Evolutionary conservation across 2,113 vertebrate species (phyloP).

Genomic region (Triplophysa siluroides): DNA sequence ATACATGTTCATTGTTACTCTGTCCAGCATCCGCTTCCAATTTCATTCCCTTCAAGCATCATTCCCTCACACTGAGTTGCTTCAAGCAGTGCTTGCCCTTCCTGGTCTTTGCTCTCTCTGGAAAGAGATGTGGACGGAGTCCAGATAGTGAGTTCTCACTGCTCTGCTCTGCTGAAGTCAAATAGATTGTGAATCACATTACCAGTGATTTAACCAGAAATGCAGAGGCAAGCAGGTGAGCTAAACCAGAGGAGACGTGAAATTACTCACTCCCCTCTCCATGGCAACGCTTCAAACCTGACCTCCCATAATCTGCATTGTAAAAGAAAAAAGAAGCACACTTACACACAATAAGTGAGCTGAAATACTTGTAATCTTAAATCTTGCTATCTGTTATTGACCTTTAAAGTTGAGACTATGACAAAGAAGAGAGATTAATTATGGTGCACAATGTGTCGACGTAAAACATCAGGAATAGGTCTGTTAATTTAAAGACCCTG

Average conservation of each 20-base stretch:
- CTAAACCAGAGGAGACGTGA: slow-evolving; percentile 25
- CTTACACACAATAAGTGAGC: neutral
- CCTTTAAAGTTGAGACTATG: neutral
- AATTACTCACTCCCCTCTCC: slow-evolving; percentile 39
- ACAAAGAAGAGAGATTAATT: neutral
- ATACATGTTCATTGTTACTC: neutral
- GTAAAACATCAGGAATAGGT: no score
- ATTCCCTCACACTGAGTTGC: neutral
- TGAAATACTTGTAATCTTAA: slow-evolving; percentile 17
- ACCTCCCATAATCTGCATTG: slow-evolving; percentile 39
- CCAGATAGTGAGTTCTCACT: slow-evolving; percentile 24
- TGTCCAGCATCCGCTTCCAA: neutral
- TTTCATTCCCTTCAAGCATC: slow-evolving; percentile 13
- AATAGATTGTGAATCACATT: no score
- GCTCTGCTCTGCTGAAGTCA: slow-evolving; percentile 35
- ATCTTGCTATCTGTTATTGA: neutral
- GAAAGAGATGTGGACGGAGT: slow-evolving; percentile 17
- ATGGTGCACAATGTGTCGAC: neutral
- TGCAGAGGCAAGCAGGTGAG: slow-evolving; percentile 35
- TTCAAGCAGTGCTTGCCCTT: slow-evolving; percentile 43
- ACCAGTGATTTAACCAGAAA: no score
- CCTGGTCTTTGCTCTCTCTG: slow-evolving; percentile 1
- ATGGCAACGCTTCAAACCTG: slow-evolving; percentile 51
- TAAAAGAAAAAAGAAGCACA: neutral
- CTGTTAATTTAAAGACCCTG: no score